A percentile compares a stretch with the other conserved stretches of the same genome.
Evolutionary conservation across 1,140 invertebrate species (phyloP).

Genomic region (Scaptomyza montana): DNA sequence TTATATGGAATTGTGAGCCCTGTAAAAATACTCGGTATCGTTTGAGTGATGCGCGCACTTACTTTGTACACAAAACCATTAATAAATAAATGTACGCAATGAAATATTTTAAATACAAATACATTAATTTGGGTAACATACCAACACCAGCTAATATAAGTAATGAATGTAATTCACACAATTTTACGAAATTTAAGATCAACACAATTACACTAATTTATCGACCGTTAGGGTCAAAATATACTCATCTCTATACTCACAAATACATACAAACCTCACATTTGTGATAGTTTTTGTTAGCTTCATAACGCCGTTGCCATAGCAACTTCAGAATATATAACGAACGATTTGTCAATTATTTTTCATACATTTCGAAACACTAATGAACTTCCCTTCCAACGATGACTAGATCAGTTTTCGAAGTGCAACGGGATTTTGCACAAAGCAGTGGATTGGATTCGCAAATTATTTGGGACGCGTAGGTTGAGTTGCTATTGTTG

Average conservation of each 20-base stretch:
- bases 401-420: slow-evolving; percentile 57
- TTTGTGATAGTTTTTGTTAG: neutral
- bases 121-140: neutral
- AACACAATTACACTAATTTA: neutral
- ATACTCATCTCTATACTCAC: neutral
- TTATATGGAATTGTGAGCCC: neutral
- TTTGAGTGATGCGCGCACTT: neutral
- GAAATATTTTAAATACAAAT: too few species aligned
- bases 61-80: neutral
- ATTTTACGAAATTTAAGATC: neutral
- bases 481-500: slow-evolving; percentile 19
- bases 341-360: slow-evolving; percentile 1
- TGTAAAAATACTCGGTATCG: slow-evolving; percentile 1
- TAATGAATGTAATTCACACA: too few species aligned
- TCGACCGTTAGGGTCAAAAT: neutral
- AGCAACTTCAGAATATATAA: slow-evolving; percentile 10
- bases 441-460: slow-evolving; percentile 57
- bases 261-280: neutral
- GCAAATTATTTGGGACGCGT: slow-evolving; percentile 80
- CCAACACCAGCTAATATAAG: neutral
- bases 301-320: slow-evolving; percentile 1
- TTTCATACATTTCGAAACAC: slow-evolving; percentile 1
- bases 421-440: slow-evolving; percentile 76
- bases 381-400: slow-evolving; percentile 5
- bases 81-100: too few species aligned